Evolutionary conservation across 2,113 vertebrate species (phyloP), one percentile per base, ranked within the genome.

Genomic region (Podiceps cristatus): DNA sequence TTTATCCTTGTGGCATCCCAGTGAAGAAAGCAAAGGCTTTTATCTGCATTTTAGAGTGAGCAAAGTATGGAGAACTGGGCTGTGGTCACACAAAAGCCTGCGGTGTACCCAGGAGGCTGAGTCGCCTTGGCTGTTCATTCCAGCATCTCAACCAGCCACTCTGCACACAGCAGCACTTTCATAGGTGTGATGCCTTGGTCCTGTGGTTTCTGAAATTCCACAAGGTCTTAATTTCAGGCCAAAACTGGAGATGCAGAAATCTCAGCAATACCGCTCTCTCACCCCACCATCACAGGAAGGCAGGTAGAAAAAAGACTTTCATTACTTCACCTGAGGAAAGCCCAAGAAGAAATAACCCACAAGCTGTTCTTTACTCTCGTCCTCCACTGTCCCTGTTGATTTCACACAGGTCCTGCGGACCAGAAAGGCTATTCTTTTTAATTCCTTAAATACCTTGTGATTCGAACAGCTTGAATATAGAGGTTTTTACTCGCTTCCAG

Each of bases 401-500:
- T 80, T 88, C 63, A 74, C 23, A 18, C 4, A 71, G 31, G 27
- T 77, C 53, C 76, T 89, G 59, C 49, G 87, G 71, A 76, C 24
- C 24, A 89, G 67, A 91, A 73, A 73, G 37, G 10, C 49, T 87
- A 31, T 8, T 72, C 24, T 71, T 79, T 55, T n/a, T 17, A 86
- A 55, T 86, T 88, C 64, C 44, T 85, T 91, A 93, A 93, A 91
- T 90, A 77, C 31, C 52, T 94, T 73, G 44, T 80, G 37, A 78
- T 90, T 89, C 7, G 4, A 96, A 88, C 50, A 97, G 82, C 74
- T 96, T 87, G 89, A 94, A 56, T 78, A 68, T 3, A 72, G 67
- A 78, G 42, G 59, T 52, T 84, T 94, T 86, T 67, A 89, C 69
- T 94, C 90, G 53, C 44, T 94, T 94, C 82, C 95, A 97, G 89